Evolutionary conservation across 1,140 invertebrate genomes (phyloP), one percentile per base, ranked within the genome.

Genomic region (Spodoptera litura): DNA sequence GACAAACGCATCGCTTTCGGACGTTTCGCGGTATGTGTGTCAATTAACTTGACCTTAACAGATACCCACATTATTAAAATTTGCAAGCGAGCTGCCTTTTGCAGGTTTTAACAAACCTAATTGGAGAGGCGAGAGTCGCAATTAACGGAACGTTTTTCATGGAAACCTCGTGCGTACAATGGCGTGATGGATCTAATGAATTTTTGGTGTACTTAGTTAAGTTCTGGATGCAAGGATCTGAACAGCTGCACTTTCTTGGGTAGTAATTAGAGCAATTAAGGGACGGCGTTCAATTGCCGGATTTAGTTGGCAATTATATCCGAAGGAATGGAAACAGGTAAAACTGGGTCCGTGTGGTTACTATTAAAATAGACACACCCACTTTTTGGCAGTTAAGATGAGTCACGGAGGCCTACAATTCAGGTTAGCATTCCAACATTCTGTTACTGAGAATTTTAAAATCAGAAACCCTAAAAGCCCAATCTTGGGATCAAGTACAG

Each of bases 21-120:
- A 38, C 73, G 58, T 12, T 35, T 20, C 70, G 68, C 49, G 58
- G 77, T 72, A 78, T 72, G 77, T 66, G 68, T 78, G 77, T 78
- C 77, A 78, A 78, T 78, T 78, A 72, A 72, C 11, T 72, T 78
- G 77, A 78, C 77, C 77, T 78, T 62, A 78, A 49, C 58, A 56
- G 49, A 59, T 73, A 58, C 38, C 38, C 38, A 44, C 73, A 51
- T 52, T 62, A 62, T 62, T 75, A 64, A 75, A 75, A 75, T 75
- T 75, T 75, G 73, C 73, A 53, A 75, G 59, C 49, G 66, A 68
- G 64, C 71, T 59, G 49, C 44, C 52, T 70, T 71, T 44, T 61
- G 55, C 72, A 75, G 72, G 72, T 75, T 75, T 62, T 62, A 75
- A 75, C 56, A 15, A 75, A 73, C 71, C 72, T 75, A 62, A 75